Evolutionary conservation across 2,113 vertebrate species (phyloP).

Genomic region (Pantherophis guttatus): DNA sequence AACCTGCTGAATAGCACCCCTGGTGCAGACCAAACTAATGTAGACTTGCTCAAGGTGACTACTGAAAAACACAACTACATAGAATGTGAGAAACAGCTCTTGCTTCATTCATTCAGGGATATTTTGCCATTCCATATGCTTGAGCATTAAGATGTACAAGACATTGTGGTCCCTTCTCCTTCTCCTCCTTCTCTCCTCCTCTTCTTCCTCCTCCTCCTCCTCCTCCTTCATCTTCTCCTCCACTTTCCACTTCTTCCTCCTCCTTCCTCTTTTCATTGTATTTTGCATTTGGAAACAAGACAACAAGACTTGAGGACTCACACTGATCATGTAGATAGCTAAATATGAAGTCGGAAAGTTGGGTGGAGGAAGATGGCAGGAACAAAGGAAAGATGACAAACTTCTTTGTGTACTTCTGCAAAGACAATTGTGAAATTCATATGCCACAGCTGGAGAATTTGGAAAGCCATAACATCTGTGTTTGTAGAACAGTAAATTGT

Average conservation of each 20-base stretch:
- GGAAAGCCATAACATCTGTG: slow-evolving; percentile 12
- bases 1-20: too few species aligned
- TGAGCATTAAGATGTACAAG: background rate
- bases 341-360: slow-evolving; percentile 12
- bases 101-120: background rate
- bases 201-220: background rate
- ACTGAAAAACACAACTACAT: background rate
- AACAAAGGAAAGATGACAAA: background rate
- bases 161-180: background rate
- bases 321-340: background rate
- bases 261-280: background rate
- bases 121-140: background rate
- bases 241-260: background rate
- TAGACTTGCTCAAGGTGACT: background rate
- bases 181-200: background rate
- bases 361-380: background rate
- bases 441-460: background rate
- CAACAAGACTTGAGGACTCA: background rate
- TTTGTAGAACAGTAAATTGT: background rate
- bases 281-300: background rate
- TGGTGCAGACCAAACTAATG: background rate
- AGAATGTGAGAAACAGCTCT: background rate
- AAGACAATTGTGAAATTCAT: slow-evolving; percentile 26
- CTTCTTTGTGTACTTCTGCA: background rate
- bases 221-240: background rate